A percentile compares a stretch with the other conserved stretches of the same genome.
These are phyloP conservation scores for Chrysolina oricalcia DNA, from an alignment of 2,888 invertebrate species.

Conservation along the genomic window DNA sequence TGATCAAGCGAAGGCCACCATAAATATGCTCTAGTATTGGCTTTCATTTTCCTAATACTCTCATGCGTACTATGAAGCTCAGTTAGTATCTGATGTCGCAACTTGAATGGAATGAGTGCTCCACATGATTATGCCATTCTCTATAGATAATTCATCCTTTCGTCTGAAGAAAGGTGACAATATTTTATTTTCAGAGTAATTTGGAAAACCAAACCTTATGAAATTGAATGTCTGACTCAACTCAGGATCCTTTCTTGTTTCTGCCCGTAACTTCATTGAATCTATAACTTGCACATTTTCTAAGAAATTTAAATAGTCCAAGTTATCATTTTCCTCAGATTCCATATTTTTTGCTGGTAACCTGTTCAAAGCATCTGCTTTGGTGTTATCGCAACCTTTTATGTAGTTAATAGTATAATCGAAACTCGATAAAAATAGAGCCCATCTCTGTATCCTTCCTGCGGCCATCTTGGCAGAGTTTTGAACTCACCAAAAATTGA, in stretches of 20 bases:
- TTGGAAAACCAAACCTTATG: too few species aligned
- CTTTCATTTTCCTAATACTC: conserved; percentile 56
- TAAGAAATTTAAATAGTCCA: too few species aligned
- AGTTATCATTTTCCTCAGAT: too few species aligned
- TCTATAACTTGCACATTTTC: too few species aligned
- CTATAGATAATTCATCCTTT: conserved; percentile 24
- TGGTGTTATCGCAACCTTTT: too few species aligned
- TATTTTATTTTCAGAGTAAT: not conserved
- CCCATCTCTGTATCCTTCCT: too few species aligned
- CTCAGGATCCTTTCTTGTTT: not conserved
- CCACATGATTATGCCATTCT: conserved; percentile 45
- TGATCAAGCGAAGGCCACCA: conserved; percentile 60
- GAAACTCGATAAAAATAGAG: too few species aligned
- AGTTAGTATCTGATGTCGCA: conserved; percentile 19
- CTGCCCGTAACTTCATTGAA: not conserved
- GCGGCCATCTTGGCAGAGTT: too few species aligned
- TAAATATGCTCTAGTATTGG: conserved; percentile 47
- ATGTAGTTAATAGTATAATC: too few species aligned
- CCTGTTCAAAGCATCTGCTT: too few species aligned
- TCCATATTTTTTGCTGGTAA: too few species aligned
- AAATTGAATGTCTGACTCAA: not conserved
- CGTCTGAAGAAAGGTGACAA: not conserved
- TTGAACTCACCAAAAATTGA: not conserved
- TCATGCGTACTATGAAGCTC: conserved; percentile 35
- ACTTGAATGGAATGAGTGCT: conserved; percentile 42